Percentiles rank a stretch among this genome's conserved stretches.
Conservation (phyloP, 2,888 invertebrate genomes). For the Machimus rusticus region DNA sequence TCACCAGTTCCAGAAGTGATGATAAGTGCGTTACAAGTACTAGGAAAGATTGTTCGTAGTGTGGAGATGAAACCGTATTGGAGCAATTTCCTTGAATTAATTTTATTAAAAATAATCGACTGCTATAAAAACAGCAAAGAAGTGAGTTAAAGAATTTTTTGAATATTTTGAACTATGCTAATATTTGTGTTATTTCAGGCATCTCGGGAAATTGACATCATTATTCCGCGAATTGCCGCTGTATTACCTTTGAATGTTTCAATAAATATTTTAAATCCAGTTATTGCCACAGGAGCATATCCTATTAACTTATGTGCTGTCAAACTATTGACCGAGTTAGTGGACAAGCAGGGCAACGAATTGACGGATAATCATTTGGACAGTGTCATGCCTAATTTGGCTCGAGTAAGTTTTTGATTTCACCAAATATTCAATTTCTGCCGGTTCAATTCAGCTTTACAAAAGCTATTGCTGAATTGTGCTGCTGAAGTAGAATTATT, state of each 20-base stretch:
- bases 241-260: slow-evolving; percentile 83
- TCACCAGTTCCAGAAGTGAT: slow-evolving; percentile 69
- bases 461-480: no score
- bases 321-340: slow-evolving; percentile 86
- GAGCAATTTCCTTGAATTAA: slow-evolving; percentile 88
- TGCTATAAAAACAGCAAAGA: slow-evolving; percentile 81
- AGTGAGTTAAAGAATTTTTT: slow-evolving; percentile 53
- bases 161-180: neutral
- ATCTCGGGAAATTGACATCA: slow-evolving; percentile 84
- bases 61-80: slow-evolving; percentile 80
- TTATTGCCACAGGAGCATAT: slow-evolving; percentile 86
- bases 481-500: neutral
- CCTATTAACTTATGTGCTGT: slow-evolving; percentile 91
- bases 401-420: slow-evolving; percentile 70
- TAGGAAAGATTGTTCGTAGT: slow-evolving; percentile 85
- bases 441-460: no score
- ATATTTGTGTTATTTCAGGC: slow-evolving; percentile 65
- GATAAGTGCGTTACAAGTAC: slow-evolving; percentile 78
- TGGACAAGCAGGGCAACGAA: slow-evolving; percentile 77
- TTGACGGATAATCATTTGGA: slow-evolving; percentile 78
- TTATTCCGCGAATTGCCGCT: slow-evolving; percentile 76
- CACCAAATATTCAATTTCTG: neutral
- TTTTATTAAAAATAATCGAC: slow-evolving; percentile 86
- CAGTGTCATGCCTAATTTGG: slow-evolving; percentile 86
- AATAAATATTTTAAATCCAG: slow-evolving; percentile 74